Conservation (phyloP, 1,140 invertebrate genomes). For the Drosophila navojoa region DNA sequence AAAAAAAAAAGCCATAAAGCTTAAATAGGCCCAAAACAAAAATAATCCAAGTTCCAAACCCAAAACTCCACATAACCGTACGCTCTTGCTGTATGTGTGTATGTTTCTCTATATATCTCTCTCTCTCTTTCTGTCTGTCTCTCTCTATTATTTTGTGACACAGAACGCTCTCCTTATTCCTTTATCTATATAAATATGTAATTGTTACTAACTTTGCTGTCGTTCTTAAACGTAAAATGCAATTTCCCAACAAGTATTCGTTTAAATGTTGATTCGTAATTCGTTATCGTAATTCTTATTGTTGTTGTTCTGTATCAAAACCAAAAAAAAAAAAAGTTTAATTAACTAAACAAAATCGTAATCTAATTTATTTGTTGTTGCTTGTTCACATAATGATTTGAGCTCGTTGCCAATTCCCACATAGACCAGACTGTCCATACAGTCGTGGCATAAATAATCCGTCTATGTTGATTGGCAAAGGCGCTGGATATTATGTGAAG, state of each 20-base stretch:
- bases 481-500: conserved; percentile 25
- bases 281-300: conserved; percentile 36
- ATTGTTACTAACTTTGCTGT: conserved; percentile 77
- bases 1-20: conserved; percentile 29
- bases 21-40: conserved; percentile 36
- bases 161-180: conserved; percentile 65
- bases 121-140: conserved; percentile 41
- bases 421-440: neutral
- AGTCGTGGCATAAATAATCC: conserved; percentile 1
- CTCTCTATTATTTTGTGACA: conserved; percentile 32
- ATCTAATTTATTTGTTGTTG: conserved; percentile 43
- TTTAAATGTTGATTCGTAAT: conserved; percentile 67
- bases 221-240: conserved; percentile 66
- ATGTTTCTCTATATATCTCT: conserved; percentile 26
- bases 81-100: conserved; percentile 57
- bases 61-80: conserved; percentile 27
- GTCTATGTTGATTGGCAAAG: conserved; percentile 16
- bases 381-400: conserved; percentile 28
- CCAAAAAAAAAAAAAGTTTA: conserved; percentile 23
- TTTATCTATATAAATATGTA: conserved; percentile 45
- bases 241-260: conserved; percentile 54
- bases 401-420: conserved; percentile 20
- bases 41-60: conserved; percentile 45
- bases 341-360: conserved; percentile 8
- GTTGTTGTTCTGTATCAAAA: conserved; percentile 36